These are phyloP conservation scores for Charanyca ferruginea DNA, from an alignment of 2,888 invertebrate genomes.

Conservation along the genomic window DNA sequence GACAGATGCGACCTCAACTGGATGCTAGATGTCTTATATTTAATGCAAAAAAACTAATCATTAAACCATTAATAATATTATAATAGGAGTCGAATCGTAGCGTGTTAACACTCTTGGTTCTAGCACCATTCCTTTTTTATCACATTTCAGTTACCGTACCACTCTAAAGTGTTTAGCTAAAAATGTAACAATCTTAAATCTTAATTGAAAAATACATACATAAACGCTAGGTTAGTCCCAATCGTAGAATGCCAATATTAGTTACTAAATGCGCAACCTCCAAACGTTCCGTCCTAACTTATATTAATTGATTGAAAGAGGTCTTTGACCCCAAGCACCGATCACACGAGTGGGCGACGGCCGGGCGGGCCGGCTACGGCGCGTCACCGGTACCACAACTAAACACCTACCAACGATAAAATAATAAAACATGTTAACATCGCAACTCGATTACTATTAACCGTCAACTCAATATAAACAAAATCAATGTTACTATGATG, in stretches of 20 bases:
- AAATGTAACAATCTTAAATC: constrained; percentile 91
- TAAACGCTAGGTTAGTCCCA: constrained; percentile 92
- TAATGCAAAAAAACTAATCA: constrained; percentile 89
- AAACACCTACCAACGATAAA: constrained; percentile 87
- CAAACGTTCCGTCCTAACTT: constrained; percentile 87
- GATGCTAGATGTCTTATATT: constrained; percentile 90
- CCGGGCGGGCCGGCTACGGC: constrained; percentile 51
- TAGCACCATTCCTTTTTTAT: constrained; percentile 92
- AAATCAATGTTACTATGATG: constrained; percentile 85
- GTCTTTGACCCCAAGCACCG: constrained; percentile 88
- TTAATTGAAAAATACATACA: constrained; percentile 91
- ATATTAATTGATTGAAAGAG: constrained; percentile 86
- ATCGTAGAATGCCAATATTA: constrained; percentile 91
- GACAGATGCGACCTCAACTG: constrained; percentile 85
- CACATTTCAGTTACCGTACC: constrained; percentile 92
- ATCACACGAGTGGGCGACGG: constrained; percentile 68
- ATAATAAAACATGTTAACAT: constrained; percentile 86
- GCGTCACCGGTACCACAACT: constrained; percentile 73
- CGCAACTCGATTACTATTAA: constrained; percentile 72
- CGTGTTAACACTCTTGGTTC: constrained; percentile 91
- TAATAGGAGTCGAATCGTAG: constrained; percentile 91
- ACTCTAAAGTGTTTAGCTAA: constrained; percentile 92
- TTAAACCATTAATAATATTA: constrained; percentile 89
- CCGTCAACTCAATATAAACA: constrained; percentile 82
- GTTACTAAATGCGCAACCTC: constrained; percentile 90